Conservation (phyloP, 1,140 invertebrate genomes). For the Myzus persicae region DNA sequence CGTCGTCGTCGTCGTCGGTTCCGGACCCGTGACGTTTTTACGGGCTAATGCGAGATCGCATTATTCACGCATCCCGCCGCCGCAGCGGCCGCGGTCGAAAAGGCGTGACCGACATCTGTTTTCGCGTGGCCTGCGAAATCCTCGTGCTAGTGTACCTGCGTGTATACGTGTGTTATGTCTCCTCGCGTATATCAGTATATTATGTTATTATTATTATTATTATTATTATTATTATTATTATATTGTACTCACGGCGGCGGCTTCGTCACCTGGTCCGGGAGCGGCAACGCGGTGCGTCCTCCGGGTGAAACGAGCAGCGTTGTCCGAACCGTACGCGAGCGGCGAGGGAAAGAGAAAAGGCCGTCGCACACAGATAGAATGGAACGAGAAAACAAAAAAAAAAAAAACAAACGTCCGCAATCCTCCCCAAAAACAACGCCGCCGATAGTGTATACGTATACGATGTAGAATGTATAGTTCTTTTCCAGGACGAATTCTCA, state of each 20-base stretch:
- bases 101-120: constrained; percentile 56
- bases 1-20: neutral
- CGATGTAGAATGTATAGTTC: neutral
- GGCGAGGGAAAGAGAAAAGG: neutral
- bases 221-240: constrained; percentile 33
- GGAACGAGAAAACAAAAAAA: constrained; percentile 6
- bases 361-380: neutral
- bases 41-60: constrained; percentile 54
- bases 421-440: neutral
- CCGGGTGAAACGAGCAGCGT: neutral
- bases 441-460: too few relatives aligned
- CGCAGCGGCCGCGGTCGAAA: constrained; percentile 2
- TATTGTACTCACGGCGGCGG: neutral
- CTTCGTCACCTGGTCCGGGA: neutral
- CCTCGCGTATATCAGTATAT: neutral
- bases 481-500: neutral
- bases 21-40: constrained; percentile 34
- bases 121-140: constrained; percentile 46
- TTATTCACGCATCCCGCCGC: constrained; percentile 53
- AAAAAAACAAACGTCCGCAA: neutral
- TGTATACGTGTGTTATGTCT: neutral
- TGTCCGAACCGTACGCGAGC: neutral
- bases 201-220: constrained; percentile 21
- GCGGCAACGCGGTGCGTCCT: neutral
- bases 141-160: neutral